These are phyloP conservation scores for Pocota personata DNA, from an alignment of 2,888 invertebrate species.

Conservation along the genomic window DNA sequence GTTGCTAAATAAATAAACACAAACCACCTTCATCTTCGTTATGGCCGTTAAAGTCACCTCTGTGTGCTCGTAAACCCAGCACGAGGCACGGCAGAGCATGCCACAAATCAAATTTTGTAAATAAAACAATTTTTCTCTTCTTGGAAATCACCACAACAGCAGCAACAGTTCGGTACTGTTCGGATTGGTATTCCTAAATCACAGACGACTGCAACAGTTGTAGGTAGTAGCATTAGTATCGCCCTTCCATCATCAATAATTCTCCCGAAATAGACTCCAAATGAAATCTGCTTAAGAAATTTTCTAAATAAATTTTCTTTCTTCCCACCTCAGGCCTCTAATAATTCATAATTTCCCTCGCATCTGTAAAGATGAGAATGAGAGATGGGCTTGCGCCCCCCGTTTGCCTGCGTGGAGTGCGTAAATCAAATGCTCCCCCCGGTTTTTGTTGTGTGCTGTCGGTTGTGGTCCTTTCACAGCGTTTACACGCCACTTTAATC, in stretches of 20 bases:
- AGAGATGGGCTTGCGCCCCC: conserved; percentile 19
- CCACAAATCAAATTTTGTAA: conserved; percentile 70
- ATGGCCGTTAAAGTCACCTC: conserved; percentile 13
- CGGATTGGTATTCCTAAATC: conserved; percentile 45
- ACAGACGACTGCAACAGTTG: conserved; percentile 48
- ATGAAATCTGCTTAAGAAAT: conserved; percentile 63
- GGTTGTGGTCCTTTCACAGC: conserved; percentile 57
- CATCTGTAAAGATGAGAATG: conserved; percentile 13
- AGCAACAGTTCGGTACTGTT: too few relatives aligned
- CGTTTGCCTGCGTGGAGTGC: conserved; percentile 37
- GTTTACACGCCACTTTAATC: conserved; percentile 71
- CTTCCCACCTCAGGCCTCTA: conserved; percentile 4
- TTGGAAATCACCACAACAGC: conserved; percentile 19
- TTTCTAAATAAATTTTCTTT: conserved; percentile 62
- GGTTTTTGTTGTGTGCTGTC: too few relatives aligned
- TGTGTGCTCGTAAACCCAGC: conserved; percentile 11
- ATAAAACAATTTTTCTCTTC: conserved; percentile 65
- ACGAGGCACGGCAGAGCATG: conserved; percentile 16
- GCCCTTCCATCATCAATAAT: conserved; percentile 44
- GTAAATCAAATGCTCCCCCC: conserved; percentile 58
- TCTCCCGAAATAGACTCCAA: conserved; percentile 66
- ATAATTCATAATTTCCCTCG: conserved; percentile 68
- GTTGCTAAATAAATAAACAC: conserved; percentile 58
- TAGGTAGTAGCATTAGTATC: conserved; percentile 13
- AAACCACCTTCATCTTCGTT: conserved; percentile 18